phyloP scores from a whole-genome alignment of 2,797 vertebrate genomes.

The Poeciliopsis turneri region DNA sequence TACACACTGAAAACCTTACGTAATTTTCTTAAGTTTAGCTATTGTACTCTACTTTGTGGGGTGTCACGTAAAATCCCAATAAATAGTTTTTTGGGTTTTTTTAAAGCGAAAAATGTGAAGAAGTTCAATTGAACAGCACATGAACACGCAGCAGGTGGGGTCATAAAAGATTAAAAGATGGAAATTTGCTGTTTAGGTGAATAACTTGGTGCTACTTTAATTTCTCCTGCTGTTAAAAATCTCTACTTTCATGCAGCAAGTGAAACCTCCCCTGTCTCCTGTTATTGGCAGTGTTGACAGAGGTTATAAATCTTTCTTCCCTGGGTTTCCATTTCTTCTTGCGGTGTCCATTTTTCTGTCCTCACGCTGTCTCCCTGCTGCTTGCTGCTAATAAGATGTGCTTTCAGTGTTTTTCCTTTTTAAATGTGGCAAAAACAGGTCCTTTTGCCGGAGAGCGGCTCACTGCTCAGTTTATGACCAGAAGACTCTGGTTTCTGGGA shows the following conservation, averaged over 20 bases:
- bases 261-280: conserved; percentile 12
- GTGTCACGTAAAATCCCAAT: background rate
- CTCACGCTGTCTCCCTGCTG: conserved; percentile 7
- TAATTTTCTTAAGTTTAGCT: background rate
- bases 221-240: background rate
- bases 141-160: background rate
- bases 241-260: conserved; percentile 1
- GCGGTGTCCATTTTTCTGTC: conserved; percentile 19
- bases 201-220: background rate
- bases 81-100: background rate
- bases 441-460: conserved; percentile 5
- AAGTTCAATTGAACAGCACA: background rate
- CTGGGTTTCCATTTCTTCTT: conserved; percentile 37
- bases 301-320: conserved; percentile 47
- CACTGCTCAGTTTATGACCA: conserved; percentile 1
- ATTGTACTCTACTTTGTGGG: background rate
- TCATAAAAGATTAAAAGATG: background rate
- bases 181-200: background rate
- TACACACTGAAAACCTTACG: background rate
- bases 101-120: background rate
- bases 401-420: conserved; percentile 18
- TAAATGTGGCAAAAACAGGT: conserved; percentile 19
- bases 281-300: conserved; percentile 29
- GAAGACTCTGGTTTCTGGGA: conserved; percentile 19
- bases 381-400: conserved; percentile 8